phyloP scores from a whole-genome alignment of 2,113 vertebrate genomes.

The Rattus rattus region DNA sequence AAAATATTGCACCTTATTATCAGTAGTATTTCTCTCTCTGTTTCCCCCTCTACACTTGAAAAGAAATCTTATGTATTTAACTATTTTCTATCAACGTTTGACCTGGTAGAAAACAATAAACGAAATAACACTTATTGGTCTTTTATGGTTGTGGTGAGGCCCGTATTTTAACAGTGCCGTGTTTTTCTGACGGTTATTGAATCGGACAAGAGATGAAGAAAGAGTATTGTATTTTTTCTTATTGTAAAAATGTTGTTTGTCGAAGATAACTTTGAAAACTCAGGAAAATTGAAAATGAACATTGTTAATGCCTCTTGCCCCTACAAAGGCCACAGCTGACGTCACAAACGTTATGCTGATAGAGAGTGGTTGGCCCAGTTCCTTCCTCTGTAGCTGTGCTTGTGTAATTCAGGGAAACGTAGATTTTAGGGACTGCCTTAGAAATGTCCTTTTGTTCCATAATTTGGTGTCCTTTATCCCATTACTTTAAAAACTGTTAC shows the following conservation, averaged over 20 bases:
- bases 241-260: not conserved
- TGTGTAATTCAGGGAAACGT: not conserved
- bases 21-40: not conserved
- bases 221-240: not conserved
- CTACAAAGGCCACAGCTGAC: not conserved
- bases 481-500: constrained; percentile 21
- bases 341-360: not conserved
- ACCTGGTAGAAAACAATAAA: constrained; percentile 18
- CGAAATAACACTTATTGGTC: not conserved
- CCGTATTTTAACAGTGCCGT: not conserved
- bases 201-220: not conserved
- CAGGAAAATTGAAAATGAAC: constrained; percentile 26
- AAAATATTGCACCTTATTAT: constrained; percentile 11
- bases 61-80: constrained; percentile 35
- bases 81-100: constrained; percentile 24
- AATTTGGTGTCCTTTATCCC: not conserved
- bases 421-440: not conserved
- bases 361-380: not conserved
- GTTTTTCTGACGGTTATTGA: not conserved
- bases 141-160: not conserved
- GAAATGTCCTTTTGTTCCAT: not conserved
- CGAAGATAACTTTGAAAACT: constrained; percentile 32
- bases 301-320: not conserved
- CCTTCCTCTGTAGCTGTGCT: not conserved
- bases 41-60: not conserved